Base-by-base conservation (phyloP, 2,113 vertebrate genomes). In the Lanius ludovicianus region DNA sequence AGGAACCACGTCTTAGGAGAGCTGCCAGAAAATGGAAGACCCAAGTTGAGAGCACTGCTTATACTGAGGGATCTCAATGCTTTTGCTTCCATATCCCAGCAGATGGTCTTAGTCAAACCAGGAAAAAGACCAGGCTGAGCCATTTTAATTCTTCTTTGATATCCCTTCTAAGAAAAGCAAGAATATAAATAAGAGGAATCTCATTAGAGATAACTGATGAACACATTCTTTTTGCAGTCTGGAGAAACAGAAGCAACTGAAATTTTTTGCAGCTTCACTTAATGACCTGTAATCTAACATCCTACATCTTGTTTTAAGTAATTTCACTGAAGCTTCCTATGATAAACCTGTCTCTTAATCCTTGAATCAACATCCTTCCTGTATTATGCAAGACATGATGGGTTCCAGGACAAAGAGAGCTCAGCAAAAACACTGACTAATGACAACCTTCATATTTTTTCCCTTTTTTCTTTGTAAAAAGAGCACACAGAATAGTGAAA, bases 341-440 rank as follows among this genome's bases (percentile, higher is more conserved):
- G 24, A 71, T n/a, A 64, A 93, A 84, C n/a, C 5, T 50, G 22
- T 39, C 31, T 83, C 67, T 67, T 55, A 64, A 56, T 56, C 21
- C 46, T 64, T 37, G 21, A 93, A 60, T 67, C 46, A 87, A 62
- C 42, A 87, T 28, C 25, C 35, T 70, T 69, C 53, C 49, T 13
- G 1, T 53, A 47, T 62, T 53, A 60, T 64, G 82, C 18, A 80
- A 64, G 64, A 44, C 49, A 52, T 0, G 1, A 60, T 0, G 57
- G 20, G 46, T 46, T 87, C 20, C 1, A 10, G 59, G 14, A 52
- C 28, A 93, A 87, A 62, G 31, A 0, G 0, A 75, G 18, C n/a
- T 89, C 60, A 71, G 35, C n/a, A 91, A 78, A 84, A 84, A 49
- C 60, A 59, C n/a, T 83, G 27, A 44, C 31, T 84, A 70, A 87